These are phyloP conservation scores for Philopedon plagiatum DNA, from an alignment of 2,888 invertebrate genomes.

Conservation along the genomic window DNA sequence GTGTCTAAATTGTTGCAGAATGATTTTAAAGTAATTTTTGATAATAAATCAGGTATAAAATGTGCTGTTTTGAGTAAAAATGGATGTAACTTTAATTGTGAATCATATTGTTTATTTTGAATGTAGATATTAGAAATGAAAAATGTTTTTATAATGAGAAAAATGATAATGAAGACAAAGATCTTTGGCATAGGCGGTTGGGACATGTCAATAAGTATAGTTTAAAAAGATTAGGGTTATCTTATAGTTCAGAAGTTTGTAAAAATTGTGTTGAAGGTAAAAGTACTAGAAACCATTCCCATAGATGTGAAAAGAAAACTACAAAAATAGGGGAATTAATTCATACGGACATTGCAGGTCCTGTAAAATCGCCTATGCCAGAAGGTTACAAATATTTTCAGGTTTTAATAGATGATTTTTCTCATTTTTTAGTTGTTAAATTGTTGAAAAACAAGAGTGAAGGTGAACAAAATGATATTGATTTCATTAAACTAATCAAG, in stretches of 20 bases:
- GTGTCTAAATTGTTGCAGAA: neutral
- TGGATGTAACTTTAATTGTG: neutral
- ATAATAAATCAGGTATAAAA: neutral
- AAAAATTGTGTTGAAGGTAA: neutral
- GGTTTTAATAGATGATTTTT: conserved; percentile 37
- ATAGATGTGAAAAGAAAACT: conserved; percentile 41
- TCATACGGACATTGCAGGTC: conserved; percentile 51
- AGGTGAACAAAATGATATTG: neutral
- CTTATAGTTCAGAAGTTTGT: neutral
- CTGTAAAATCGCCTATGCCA: conserved; percentile 42
- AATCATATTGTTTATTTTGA: neutral
- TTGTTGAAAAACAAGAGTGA: conserved; percentile 29
- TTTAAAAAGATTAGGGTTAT: neutral
- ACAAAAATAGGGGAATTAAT: conserved; percentile 50
- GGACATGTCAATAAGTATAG: neutral
- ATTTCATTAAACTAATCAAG: conserved; percentile 40
- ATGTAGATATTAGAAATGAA: too few species aligned
- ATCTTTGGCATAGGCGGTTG: neutral
- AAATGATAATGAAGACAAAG: neutral
- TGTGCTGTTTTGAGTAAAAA: neutral
- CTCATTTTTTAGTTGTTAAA: conserved; percentile 27
- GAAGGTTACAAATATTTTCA: conserved; percentile 27
- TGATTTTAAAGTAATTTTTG: too few species aligned
- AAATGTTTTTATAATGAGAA: neutral
- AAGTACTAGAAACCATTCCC: conserved; percentile 49